Evolutionary conservation across 2,113 vertebrate species (phyloP), one percentile per base, ranked within the genome.

Genomic region (Labeo rohita): DNA sequence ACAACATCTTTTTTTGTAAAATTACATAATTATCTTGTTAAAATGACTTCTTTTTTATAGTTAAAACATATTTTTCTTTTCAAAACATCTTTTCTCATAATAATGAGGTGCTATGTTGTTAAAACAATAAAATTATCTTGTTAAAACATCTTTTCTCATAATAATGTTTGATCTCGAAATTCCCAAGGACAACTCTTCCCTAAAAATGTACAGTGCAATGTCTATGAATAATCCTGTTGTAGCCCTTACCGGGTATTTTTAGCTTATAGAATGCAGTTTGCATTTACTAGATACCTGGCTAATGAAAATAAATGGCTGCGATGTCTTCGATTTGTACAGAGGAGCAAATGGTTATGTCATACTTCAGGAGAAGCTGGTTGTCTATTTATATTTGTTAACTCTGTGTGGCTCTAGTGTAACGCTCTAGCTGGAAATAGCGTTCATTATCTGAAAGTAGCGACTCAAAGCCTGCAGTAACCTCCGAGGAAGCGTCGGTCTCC

Each of bases 241-340:
- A 13, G n/a, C 36, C 54, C 36, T 6, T 39, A n/a, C 18, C 77
- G 43, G 61, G 13, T 72, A 85, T 78, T 85, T 84, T 80, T 61
- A 79, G 34, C n/a, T 23, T 49, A 43, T 43, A 50, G 49, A 5
- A 86, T 59, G 50, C 84, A 21, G 8, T 59, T 72, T 49, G 63
- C 66, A 86, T 54, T 34, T 50, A 74, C 23, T 1, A 34, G 45
- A 85, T 63, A 49, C 72, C 76, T 80, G 83, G 83, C 75, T 87
- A 70, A 87, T 52, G 79, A 43, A 66, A 43, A 50, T 18, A 88
- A 83, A 92, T 86, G 81, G 56, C 66, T 83, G 2, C 4, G 76
- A 70, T 82, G 49, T 78, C 74, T 86, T 63, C 39, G 50, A 87
- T n/a, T 21, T 34, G 23, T 74, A 43, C 43, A 39, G 50, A 50